Evolutionary conservation across 2,888 invertebrate species (phyloP).

Genomic region (Cheilosia scutellata): DNA sequence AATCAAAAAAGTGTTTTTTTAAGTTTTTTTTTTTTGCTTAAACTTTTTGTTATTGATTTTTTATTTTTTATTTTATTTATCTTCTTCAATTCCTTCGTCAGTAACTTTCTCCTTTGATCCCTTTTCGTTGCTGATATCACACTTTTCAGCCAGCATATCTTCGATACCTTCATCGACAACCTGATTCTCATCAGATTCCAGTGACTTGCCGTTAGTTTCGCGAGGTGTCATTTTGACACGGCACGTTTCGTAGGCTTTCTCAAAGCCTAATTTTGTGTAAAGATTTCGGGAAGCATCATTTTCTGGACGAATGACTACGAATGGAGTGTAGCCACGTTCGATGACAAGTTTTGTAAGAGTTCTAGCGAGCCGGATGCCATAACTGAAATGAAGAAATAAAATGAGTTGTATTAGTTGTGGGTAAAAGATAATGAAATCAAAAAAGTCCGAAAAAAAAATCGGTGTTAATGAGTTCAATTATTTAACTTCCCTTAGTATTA

Average conservation of each 20-base stretch:
- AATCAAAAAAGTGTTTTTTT: slow-evolving; percentile 70
- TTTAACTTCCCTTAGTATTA: no score
- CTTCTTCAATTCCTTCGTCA: slow-evolving; percentile 83
- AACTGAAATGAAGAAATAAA: slow-evolving; percentile 81
- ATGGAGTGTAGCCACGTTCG: slow-evolving; percentile 91
- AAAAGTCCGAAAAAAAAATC: no score
- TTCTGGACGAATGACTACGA: slow-evolving; percentile 94
- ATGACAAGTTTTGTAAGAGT: slow-evolving; percentile 88
- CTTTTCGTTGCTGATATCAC: slow-evolving; percentile 83
- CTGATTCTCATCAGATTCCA: slow-evolving; percentile 78
- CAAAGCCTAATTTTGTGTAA: slow-evolving; percentile 93
- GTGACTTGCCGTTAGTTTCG: slow-evolving; percentile 76
- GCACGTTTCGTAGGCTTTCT: slow-evolving; percentile 91
- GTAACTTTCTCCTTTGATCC: slow-evolving; percentile 80
- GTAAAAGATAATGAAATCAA: background rate
- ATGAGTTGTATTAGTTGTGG: slow-evolving; percentile 43
- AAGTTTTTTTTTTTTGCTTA: slow-evolving; percentile 80
- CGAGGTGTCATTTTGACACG: slow-evolving; percentile 90
- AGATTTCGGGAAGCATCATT: slow-evolving; percentile 94
- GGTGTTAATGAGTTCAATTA: no score
- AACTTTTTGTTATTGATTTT: slow-evolving; percentile 79
- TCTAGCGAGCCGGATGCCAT: slow-evolving; percentile 90
- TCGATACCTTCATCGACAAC: slow-evolving; percentile 83
- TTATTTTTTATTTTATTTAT: slow-evolving; percentile 79
- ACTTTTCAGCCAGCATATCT: slow-evolving; percentile 84